phyloP scores from a whole-genome alignment of 92 coral and sea anemone genomes.

The Zoanthus gigantus region DNA sequence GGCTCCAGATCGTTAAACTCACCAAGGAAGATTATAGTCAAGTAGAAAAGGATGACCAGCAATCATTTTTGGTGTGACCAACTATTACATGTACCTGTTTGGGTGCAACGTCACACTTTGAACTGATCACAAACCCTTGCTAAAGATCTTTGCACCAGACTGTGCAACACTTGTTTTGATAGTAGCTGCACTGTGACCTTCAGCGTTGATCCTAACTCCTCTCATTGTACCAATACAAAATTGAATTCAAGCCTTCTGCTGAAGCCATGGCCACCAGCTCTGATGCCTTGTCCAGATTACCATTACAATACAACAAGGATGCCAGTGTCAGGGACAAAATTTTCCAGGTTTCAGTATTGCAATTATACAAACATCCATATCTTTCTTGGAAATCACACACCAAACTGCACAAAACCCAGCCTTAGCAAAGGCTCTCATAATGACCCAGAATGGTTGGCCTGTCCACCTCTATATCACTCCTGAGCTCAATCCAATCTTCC shows the following conservation, averaged over 20 bases:
- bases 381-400: not conserved
- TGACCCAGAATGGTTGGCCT: not conserved
- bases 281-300: slow-evolving; percentile 28
- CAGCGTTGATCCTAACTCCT: slow-evolving; percentile 68
- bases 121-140: not conserved
- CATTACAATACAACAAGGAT: slow-evolving; percentile 5
- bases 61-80: not conserved
- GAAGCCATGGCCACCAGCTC: slow-evolving; percentile 8
- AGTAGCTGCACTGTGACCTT: slow-evolving; percentile 31
- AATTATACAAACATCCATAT: slow-evolving; percentile 29
- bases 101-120: not conserved
- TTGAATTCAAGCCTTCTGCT: slow-evolving; percentile 37
- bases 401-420: not conserved
- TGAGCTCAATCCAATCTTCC: not conserved
- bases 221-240: slow-evolving; percentile 54
- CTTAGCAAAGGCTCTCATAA: not conserved
- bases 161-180: slow-evolving; percentile 4
- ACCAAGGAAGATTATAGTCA: not conserved
- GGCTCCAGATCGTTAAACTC: not conserved
- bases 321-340: not conserved
- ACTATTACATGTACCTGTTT: not conserved
- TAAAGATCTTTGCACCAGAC: not conserved
- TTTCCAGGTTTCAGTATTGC: not conserved
- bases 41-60: not conserved
- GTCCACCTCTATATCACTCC: not conserved